Evolutionary conservation across 2,113 vertebrate species (phyloP).

Genomic region (Dipodomys stephensi): DNA sequence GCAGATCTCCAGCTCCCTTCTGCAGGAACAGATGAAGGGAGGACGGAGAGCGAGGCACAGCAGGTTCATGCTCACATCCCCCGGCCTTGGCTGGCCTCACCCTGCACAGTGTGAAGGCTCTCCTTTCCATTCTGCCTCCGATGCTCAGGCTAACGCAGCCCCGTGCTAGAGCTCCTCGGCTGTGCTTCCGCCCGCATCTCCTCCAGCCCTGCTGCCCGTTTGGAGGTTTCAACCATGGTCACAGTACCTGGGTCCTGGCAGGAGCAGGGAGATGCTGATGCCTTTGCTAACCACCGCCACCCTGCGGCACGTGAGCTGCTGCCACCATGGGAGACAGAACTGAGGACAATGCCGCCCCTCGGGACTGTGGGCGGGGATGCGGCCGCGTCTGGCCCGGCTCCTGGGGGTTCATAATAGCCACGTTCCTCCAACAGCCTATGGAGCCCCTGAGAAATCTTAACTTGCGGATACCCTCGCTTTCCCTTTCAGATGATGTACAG

Average conservation of each 20-base stretch:
- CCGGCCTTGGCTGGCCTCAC: too few relatives aligned
- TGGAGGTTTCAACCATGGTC: background rate
- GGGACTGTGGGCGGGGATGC: background rate
- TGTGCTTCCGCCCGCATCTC: background rate
- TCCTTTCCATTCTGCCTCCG: background rate
- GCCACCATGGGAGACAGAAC: fast-evolving
- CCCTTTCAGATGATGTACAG: background rate
- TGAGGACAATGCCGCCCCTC: background rate
- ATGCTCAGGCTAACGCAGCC: background rate
- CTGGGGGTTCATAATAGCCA: background rate
- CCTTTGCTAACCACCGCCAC: too few relatives aligned
- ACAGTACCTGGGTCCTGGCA: background rate
- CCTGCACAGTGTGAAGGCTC: fast-evolving
- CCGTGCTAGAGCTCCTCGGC: fast-evolving
- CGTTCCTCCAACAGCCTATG: background rate
- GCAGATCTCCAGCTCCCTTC: background rate
- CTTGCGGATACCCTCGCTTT: background rate
- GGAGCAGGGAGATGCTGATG: too few relatives aligned
- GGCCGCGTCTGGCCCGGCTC: too few relatives aligned
- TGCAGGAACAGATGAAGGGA: background rate
- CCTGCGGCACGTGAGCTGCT: background rate
- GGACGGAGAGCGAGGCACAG: background rate
- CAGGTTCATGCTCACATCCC: background rate
- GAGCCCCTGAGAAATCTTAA: background rate
- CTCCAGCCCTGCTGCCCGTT: background rate